phyloP scores from a whole-genome alignment of 2,888 invertebrate species.

The Morpho deidamia region DNA sequence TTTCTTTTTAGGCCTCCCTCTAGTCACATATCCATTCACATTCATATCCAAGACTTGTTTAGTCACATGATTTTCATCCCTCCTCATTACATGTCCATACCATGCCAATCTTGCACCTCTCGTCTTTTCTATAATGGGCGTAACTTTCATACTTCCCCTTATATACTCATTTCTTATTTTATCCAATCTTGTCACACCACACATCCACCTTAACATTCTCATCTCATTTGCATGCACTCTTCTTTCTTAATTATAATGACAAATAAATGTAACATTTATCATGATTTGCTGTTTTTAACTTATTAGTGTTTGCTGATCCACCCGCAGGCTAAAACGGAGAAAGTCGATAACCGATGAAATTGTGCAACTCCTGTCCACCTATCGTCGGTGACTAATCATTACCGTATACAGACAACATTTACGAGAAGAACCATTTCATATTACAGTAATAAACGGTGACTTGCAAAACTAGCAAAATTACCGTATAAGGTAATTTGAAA shows the following conservation, averaged over 20 bases:
- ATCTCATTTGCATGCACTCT: no score
- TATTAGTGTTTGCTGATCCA: neutral
- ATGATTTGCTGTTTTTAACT: slow-evolving; percentile 1
- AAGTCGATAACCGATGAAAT: slow-evolving; percentile 18
- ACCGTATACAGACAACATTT: slow-evolving; percentile 4
- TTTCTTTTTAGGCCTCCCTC: no score
- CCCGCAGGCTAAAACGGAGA: slow-evolving; percentile 14
- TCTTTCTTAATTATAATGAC: neutral
- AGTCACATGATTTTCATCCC: no score
- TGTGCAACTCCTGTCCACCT: slow-evolving; percentile 18
- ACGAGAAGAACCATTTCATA: slow-evolving; percentile 12
- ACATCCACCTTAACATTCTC: no score
- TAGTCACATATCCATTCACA: no score
- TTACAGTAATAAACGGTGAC: slow-evolving; percentile 13
- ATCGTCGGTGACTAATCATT: slow-evolving; percentile 12
- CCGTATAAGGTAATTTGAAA: slow-evolving; percentile 3
- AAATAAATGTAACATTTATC: neutral
- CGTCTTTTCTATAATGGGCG: no score
- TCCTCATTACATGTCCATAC: no score
- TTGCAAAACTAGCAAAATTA: slow-evolving; percentile 12
- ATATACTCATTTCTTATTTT: no score
- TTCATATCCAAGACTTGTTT: no score
- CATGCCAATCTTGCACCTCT: no score
- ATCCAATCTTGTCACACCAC: no score
- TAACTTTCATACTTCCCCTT: no score